These are phyloP conservation scores for Urocyon cinereoargenteus DNA, from an alignment of 2,797 vertebrate species.

Conservation along the genomic window DNA sequence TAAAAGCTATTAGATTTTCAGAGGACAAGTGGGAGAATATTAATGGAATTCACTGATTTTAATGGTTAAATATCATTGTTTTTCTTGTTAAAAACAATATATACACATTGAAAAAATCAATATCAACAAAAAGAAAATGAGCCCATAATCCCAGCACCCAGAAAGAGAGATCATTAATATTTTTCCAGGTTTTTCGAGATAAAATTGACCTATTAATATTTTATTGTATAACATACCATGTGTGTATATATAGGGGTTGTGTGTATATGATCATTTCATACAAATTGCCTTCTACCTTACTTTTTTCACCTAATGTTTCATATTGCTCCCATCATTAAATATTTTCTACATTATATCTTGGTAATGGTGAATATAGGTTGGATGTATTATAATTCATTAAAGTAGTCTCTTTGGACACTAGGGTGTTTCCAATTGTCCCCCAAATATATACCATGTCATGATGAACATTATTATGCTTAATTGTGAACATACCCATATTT, in stretches of 20 bases:
- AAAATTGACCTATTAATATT: background rate
- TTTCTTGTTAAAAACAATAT: background rate
- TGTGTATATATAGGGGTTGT: background rate
- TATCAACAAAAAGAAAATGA: slow-evolving; percentile 20
- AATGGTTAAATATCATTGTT: slow-evolving; percentile 10
- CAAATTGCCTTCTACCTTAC: slow-evolving; percentile 12
- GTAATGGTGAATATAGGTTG: slow-evolving; percentile 5
- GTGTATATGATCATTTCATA: background rate
- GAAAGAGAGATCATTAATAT: background rate
- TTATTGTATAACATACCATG: background rate
- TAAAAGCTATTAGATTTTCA: slow-evolving; percentile 39
- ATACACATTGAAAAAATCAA: background rate
- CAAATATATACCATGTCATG: background rate
- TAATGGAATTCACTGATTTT: background rate
- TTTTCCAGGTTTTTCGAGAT: background rate
- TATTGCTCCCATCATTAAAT: slow-evolving; percentile 29
- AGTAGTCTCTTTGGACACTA: background rate
- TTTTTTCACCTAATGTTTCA: background rate
- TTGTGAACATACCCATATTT: background rate
- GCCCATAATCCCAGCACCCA: background rate
- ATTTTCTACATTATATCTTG: slow-evolving; percentile 1
- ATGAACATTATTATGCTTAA: background rate
- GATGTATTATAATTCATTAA: background rate
- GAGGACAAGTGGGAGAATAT: background rate
- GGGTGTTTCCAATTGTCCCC: background rate